A percentile compares a stretch with the other conserved stretches of the same genome.
These are phyloP conservation scores for Chanos chanos DNA, from an alignment of 2,797 vertebrate species.

Conservation along the genomic window DNA sequence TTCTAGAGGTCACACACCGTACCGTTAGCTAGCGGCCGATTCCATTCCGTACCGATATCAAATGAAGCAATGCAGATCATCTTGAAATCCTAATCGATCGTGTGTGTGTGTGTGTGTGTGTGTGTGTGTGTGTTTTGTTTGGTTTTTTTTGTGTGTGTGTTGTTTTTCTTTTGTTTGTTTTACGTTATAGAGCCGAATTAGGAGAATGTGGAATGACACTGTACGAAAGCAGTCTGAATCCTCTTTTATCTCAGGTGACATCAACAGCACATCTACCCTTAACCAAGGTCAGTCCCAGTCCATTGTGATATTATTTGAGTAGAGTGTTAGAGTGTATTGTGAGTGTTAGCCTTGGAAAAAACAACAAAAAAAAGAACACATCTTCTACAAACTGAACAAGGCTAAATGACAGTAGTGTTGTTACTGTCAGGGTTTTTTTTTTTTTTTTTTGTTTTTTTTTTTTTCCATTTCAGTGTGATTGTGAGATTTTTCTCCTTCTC, in stretches of 20 bases:
- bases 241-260: constrained; percentile 99
- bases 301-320: background rate
- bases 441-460: too few relatives aligned
- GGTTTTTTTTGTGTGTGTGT: background rate
- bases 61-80: constrained; percentile 8
- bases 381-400: too few relatives aligned
- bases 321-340: background rate
- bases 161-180: constrained; percentile 66
- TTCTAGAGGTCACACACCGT: too few relatives aligned
- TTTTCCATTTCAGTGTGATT: too few relatives aligned
- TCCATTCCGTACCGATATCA: constrained; percentile 1
- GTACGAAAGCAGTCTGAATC: constrained; percentile 99
- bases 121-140: background rate
- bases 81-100: too few relatives aligned
- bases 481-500: too few relatives aligned
- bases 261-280: constrained; percentile 99
- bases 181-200: constrained; percentile 94
- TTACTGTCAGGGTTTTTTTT: too few relatives aligned
- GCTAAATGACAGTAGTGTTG: too few relatives aligned
- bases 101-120: background rate
- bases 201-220: constrained; percentile 99
- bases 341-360: background rate
- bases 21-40: too few relatives aligned
- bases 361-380: too few relatives aligned
- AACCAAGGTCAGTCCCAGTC: constrained; percentile 95